These are phyloP conservation scores for Metopia argyrocephala DNA, from an alignment of 2,888 invertebrate species.

Conservation along the genomic window DNA sequence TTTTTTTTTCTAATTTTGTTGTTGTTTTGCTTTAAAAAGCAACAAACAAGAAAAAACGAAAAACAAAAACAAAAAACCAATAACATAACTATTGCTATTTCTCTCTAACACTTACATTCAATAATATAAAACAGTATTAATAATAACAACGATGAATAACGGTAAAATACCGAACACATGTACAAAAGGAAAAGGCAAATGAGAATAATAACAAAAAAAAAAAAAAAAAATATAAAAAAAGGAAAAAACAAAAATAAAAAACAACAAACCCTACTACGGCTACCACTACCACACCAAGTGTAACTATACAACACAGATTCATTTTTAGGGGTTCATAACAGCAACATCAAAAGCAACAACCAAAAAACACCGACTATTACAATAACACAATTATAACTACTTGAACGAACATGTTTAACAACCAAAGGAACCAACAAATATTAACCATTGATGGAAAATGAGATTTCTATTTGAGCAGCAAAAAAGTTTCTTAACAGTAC, in stretches of 20 bases:
- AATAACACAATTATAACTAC: constrained; percentile 27
- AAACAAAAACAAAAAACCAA: constrained; percentile 60
- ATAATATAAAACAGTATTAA: constrained; percentile 51
- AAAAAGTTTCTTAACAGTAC: too few relatives aligned
- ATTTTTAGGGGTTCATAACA: constrained; percentile 59
- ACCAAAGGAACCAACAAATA: constrained; percentile 17
- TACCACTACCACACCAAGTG: constrained; percentile 18
- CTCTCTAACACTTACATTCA: constrained; percentile 50
- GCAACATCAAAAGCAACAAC: constrained; percentile 30
- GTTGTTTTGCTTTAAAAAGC: constrained; percentile 28
- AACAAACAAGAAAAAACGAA: constrained; percentile 26
- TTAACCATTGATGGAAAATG: constrained; percentile 30
- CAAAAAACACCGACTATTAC: constrained; percentile 7
- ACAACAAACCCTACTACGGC: constrained; percentile 37
- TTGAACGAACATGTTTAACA: constrained; percentile 26
- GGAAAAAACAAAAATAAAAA: constrained; percentile 48
- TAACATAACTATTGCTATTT: constrained; percentile 52
- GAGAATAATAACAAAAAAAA: neutral
- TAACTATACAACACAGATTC: constrained; percentile 47
- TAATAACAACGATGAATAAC: constrained; percentile 14
- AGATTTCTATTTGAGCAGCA: too few relatives aligned
- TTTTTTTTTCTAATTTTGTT: neutral
- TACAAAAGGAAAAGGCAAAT: constrained; percentile 54
- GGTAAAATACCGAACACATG: constrained; percentile 48
- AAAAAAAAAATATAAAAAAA: constrained; percentile 51